Base-by-base conservation (phyloP, 2,888 invertebrate species). In the Beris chalybata region DNA sequence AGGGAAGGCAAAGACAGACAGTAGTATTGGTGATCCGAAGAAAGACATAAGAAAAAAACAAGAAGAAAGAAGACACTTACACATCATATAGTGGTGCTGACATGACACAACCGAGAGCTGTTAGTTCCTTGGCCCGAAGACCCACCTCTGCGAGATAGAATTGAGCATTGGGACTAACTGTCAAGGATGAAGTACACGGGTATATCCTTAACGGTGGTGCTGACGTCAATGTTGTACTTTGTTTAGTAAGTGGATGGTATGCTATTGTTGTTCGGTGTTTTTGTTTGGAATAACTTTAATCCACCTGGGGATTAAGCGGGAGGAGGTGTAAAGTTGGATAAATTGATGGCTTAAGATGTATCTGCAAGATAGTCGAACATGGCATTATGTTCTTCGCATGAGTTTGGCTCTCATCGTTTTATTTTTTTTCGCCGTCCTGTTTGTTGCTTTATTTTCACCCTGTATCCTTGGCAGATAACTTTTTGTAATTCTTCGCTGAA, bases 261-360 rank as follows among this genome's bases (percentile, higher is more conserved):
- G 61, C 38, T 52, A 15, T 52, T 52, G 59, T 59, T 61, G 22
- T 61, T 32, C 50, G 38, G 15, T 61, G 22, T 61, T 50, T 61
- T 61, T 61, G 50, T 61, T 61, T 61, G 61, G 32, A 61, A 61
- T 61, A 61, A 61, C 61, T 61, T 61, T 61, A 61, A 61, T 61
- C 61, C 61, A 61, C 61, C 61, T 50, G 61, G 61, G 59, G 52
- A 61, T 61, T 52, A 61, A 61, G 61, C 22, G 50, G 52, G 43
- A 22, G 61, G 52, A 61, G 61, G 61, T 61, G 61, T 38, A 38
- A 61, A 61, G 50, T 61, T 61, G 61, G 61, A 61, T 61, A 61
- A 61, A 61, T 61, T 50, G 61, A 61, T 52, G 45, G 61, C 52
- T 50, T 52, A 30, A 47, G 38, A 61, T 61, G 61, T 61, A 61